Evolutionary conservation across 2,113 vertebrate genomes (phyloP).

Genomic region (Rhinolophus sinicus): DNA sequence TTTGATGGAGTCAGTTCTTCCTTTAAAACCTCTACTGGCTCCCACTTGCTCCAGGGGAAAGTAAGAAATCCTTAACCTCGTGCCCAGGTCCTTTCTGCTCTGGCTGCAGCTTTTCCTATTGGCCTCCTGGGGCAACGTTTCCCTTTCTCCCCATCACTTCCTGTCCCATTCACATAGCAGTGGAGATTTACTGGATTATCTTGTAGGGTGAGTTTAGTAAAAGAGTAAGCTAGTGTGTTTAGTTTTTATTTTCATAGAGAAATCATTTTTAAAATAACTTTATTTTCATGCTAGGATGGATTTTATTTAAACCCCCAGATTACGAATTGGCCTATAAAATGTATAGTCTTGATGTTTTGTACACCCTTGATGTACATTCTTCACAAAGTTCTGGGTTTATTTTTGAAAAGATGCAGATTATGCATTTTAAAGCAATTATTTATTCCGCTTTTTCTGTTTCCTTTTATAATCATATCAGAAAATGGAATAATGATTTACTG

Average conservation of each 20-base stretch:
- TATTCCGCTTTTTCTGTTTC: slow-evolving; percentile 53
- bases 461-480: slow-evolving; percentile 61
- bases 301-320: slow-evolving; percentile 66
- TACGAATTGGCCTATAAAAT: slow-evolving; percentile 54
- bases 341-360: slow-evolving; percentile 58
- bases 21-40: background rate
- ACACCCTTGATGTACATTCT: slow-evolving; percentile 28
- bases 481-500: slow-evolving; percentile 45
- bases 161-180: background rate
- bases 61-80: background rate
- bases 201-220: slow-evolving; percentile 33
- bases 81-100: fast-evolving
- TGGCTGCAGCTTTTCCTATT: background rate
- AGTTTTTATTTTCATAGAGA: slow-evolving; percentile 58
- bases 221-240: slow-evolving; percentile 13
- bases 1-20: slow-evolving; percentile 6
- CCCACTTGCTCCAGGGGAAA: background rate
- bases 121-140: fast-evolving
- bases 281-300: slow-evolving; percentile 44
- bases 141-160: no score
- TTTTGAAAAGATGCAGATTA: slow-evolving; percentile 63
- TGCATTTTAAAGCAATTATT: slow-evolving; percentile 64
- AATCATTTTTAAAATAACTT: slow-evolving; percentile 58
- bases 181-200: background rate
- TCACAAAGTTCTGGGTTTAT: slow-evolving; percentile 55